phyloP scores from a whole-genome alignment of 2,797 vertebrate genomes.

The Adelosebastes latens region DNA sequence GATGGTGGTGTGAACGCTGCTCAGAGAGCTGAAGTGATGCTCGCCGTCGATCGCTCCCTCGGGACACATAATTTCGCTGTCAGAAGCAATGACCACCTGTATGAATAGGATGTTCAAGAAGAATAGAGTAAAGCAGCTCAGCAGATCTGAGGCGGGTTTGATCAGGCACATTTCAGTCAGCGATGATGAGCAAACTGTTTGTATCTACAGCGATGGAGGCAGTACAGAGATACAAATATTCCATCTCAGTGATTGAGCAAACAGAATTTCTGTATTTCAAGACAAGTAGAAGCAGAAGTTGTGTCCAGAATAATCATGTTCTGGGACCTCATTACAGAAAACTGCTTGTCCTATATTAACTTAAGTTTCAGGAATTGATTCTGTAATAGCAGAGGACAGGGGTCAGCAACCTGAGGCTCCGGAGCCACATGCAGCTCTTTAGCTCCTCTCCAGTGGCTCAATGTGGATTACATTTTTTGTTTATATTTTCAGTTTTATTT shows the following conservation, averaged over 20 bases:
- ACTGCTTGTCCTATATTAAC: not conserved
- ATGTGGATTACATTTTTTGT: no score
- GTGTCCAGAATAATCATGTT: not conserved
- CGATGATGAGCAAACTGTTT: not conserved
- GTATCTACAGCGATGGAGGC: not conserved
- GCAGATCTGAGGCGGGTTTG: not conserved
- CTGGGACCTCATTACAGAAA: not conserved
- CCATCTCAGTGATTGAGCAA: not conserved
- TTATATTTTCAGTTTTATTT: no score
- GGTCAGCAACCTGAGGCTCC: no score
- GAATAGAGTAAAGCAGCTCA: not conserved
- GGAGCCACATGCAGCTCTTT: no score
- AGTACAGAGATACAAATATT: not conserved
- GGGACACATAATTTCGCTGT: constrained; percentile 24
- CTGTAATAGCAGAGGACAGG: no score
- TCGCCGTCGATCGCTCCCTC: not conserved
- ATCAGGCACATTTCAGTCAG: not conserved
- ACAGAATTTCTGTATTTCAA: not conserved
- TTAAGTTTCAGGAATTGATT: not conserved
- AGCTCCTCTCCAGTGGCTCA: no score
- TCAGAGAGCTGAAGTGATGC: not conserved
- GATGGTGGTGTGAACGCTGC: not conserved
- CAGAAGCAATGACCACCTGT: constrained; percentile 35
- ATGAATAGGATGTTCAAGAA: constrained; percentile 1
- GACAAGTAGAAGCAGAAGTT: not conserved